phyloP scores from a whole-genome alignment of 1,140 invertebrate genomes.

The Bombyx mori region ASM3026992v2 NC_085119.1:6840501-6841000 shows the following conservation, averaged over 20 bases:
- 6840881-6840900: constrained; percentile 49
- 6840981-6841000: constrained; percentile 19
- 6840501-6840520: no score
- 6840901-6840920: constrained; percentile 37
- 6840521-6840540: no score
- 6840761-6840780: constrained; percentile 14
- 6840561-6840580: no score
- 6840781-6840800: constrained; percentile 55
- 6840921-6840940: constrained; percentile 53
- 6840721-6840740: background rate
- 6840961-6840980: constrained; percentile 46
- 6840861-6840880: constrained; percentile 26
- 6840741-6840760: background rate
- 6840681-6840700: no score
- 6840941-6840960: constrained; percentile 30
- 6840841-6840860: constrained; percentile 34
- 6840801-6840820: constrained; percentile 36
- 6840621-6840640: no score
- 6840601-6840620: no score
- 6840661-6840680: no score
- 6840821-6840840: constrained; percentile 31
- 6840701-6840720: no score
- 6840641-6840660: no score
- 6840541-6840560: no score
- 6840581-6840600: no score